A percentile compares a stretch with the other conserved stretches of the same genome.
These are phyloP conservation scores for Tetramorium bicarinatum DNA, from an alignment of 2,888 invertebrate genomes.

Conservation along the genomic window DNA sequence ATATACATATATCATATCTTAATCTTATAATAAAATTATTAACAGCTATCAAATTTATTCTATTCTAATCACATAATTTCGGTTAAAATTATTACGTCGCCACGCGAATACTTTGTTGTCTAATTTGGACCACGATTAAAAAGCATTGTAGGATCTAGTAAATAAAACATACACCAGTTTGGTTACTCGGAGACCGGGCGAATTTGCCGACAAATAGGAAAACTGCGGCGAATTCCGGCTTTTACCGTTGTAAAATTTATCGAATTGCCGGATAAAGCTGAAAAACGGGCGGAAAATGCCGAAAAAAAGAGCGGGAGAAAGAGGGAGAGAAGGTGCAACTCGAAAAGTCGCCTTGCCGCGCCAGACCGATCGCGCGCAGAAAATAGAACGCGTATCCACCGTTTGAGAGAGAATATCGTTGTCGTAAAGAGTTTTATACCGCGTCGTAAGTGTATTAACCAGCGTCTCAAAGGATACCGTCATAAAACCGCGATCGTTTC, in stretches of 20 bases:
- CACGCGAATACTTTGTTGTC: background rate
- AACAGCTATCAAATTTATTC: background rate
- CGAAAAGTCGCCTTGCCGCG: conserved; percentile 39
- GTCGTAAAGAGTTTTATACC: conserved; percentile 13
- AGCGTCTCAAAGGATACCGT: background rate
- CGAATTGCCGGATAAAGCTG: conserved; percentile 53
- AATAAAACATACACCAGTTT: conserved; percentile 51
- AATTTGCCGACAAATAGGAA: conserved; percentile 61
- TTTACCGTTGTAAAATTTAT: conserved; percentile 62
- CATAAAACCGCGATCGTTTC: conserved; percentile 4
- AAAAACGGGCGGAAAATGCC: conserved; percentile 52
- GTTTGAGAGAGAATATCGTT: conserved; percentile 5
- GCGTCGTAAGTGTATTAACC: conserved; percentile 6
- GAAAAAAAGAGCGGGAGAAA: conserved; percentile 4
- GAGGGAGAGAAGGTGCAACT: background rate
- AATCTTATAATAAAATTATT: background rate
- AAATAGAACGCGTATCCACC: conserved; percentile 5
- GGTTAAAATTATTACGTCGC: background rate
- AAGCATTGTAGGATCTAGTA: background rate
- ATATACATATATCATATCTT: background rate
- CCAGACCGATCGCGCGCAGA: background rate
- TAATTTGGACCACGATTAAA: conserved; percentile 4
- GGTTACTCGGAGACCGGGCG: background rate
- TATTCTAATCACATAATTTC: background rate
- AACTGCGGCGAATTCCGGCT: conserved; percentile 62